Conservation (phyloP, 2,113 vertebrate genomes). For the Oncorhynchus gorbuscha region DNA sequence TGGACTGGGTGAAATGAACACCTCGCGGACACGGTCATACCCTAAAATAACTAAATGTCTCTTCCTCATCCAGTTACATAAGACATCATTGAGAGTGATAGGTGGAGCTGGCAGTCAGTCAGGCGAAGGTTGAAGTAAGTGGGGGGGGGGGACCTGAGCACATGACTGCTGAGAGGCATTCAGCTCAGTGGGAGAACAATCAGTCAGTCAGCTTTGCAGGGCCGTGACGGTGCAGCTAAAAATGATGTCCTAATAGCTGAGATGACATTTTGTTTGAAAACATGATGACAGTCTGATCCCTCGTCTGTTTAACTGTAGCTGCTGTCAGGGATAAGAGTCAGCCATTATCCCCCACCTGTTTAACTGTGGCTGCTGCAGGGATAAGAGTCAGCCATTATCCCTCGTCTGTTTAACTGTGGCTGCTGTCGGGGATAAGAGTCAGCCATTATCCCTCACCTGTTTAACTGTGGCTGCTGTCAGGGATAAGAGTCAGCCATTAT, state of each 20-base stretch:
- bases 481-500: no score
- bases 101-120: conserved; percentile 47
- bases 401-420: no score
- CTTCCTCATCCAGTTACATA: conserved; percentile 55
- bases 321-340: conserved; percentile 54
- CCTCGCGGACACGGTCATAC: conserved; percentile 58
- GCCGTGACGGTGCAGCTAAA: conserved; percentile 64
- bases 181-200: conserved; percentile 45
- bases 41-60: conserved; percentile 58
- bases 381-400: no score
- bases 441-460: no score
- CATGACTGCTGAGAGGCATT: conserved; percentile 49
- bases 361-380: no score
- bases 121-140: conserved; percentile 65
- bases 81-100: conserved; percentile 68
- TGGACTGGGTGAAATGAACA: conserved; percentile 39
- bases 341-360: no score
- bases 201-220: conserved; percentile 58
- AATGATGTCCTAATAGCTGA: conserved; percentile 67
- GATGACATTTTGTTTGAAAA: conserved; percentile 74
- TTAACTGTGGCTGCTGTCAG: no score
- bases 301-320: conserved; percentile 67
- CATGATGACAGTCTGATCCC: conserved; percentile 72
- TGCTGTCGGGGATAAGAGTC: no score
- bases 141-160: conserved; percentile 47